These are phyloP conservation scores for Hyperoplus lanceolatus DNA, from an alignment of 2,797 vertebrate genomes.

Conservation along the genomic window DNA sequence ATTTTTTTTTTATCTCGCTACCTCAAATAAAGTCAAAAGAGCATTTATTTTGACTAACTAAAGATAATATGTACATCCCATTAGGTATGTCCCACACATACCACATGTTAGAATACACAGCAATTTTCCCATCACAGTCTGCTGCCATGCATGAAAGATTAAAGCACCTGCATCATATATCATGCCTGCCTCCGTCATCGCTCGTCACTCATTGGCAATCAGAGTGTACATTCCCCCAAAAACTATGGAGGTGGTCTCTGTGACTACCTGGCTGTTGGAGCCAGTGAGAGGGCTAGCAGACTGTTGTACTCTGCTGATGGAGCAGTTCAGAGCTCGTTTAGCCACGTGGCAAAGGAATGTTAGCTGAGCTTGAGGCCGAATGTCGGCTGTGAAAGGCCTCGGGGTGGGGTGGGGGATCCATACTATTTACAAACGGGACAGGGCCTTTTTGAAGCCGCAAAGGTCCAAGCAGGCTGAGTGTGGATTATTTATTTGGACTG, in stretches of 20 bases:
- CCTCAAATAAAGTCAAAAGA: background rate
- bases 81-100: conserved; percentile 15
- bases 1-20: background rate
- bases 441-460: conserved; percentile 34
- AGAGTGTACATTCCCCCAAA: conserved; percentile 24
- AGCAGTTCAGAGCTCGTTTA: conserved; percentile 57
- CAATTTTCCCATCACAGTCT: conserved; percentile 45
- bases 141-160: conserved; percentile 50
- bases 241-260: conserved; percentile 37
- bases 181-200: conserved; percentile 19
- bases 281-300: conserved; percentile 20
- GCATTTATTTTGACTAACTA: background rate
- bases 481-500: background rate
- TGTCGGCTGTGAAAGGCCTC: conserved; percentile 64
- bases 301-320: conserved; percentile 68
- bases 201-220: conserved; percentile 48
- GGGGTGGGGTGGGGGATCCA: conserved; percentile 3
- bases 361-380: conserved; percentile 52
- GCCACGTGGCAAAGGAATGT: conserved; percentile 80
- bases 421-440: conserved; percentile 45
- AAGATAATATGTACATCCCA: conserved; percentile 22
- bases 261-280: conserved; percentile 29
- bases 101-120: conserved; percentile 55
- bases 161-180: conserved; percentile 60
- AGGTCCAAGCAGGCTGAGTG: conserved; percentile 11